Evolutionary conservation across 2,113 vertebrate genomes (phyloP).

Genomic region (Macrotus californicus): DNA sequence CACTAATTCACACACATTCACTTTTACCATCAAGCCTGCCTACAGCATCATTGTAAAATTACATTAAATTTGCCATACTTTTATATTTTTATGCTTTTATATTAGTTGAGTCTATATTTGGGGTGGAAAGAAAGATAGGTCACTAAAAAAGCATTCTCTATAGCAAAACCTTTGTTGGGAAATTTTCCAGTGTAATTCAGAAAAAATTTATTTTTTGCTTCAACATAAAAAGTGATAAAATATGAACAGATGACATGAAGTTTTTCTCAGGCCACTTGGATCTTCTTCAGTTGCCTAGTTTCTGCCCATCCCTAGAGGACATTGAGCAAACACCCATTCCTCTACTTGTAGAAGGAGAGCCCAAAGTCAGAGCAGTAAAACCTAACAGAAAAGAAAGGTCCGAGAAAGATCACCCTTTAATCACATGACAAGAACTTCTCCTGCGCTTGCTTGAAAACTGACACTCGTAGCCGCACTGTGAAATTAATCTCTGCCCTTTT

Average conservation of each 20-base stretch:
- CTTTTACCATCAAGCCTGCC: not conserved
- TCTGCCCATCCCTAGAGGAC: not conserved
- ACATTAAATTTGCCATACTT: not conserved
- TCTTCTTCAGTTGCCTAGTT: not conserved
- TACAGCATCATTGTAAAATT: not conserved
- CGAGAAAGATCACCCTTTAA: not conserved
- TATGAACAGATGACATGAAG: not conserved
- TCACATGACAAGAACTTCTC: not conserved
- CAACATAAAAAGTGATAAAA: not conserved
- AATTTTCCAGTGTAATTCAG: not conserved
- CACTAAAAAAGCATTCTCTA: not conserved
- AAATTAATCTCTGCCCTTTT: not conserved
- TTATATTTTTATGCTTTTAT: not conserved
- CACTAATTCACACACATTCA: not conserved
- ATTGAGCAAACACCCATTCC: not conserved
- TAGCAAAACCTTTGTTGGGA: not conserved
- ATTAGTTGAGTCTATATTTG: not conserved
- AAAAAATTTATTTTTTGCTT: not conserved
- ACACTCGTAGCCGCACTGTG: not conserved
- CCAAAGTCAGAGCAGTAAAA: not conserved
- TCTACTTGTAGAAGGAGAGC: not conserved
- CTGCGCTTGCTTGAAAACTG: not conserved
- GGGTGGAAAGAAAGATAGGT: not conserved
- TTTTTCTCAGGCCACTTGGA: not conserved
- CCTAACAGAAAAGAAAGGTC: not conserved